phyloP scores from a whole-genome alignment of 1,140 invertebrate species.

The Pteromalus puparum region DNA sequence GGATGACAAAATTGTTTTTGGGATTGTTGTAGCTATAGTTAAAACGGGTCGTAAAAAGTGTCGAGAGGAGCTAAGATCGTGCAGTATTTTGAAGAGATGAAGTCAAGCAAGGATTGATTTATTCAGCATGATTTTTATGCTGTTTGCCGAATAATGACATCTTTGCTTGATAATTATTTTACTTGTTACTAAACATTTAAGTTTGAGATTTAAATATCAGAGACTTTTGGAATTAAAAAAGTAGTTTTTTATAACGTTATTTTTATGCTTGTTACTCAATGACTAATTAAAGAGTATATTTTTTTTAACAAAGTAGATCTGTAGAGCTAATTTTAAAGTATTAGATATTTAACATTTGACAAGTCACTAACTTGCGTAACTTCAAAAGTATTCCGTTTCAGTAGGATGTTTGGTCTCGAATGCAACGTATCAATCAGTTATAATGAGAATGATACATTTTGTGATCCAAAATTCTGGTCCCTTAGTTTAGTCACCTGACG shows the following conservation, averaged over 20 bases:
- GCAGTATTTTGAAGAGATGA: background rate
- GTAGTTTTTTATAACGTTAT: background rate
- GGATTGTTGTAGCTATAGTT: background rate
- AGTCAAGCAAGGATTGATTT: background rate
- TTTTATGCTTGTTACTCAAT: constrained; percentile 6
- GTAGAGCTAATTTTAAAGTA: background rate
- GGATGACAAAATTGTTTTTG: constrained; percentile 6
- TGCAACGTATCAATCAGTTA: background rate
- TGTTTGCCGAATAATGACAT: background rate
- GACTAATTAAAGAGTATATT: background rate
- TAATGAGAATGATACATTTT: constrained; percentile 7
- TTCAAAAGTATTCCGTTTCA: background rate
- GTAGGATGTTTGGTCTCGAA: background rate
- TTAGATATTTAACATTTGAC: background rate
- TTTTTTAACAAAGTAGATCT: constrained; percentile 9
- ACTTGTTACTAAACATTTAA: background rate
- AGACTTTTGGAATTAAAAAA: background rate
- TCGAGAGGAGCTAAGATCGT: background rate
- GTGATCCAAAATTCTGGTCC: constrained; percentile 25
- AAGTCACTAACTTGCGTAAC: constrained; percentile 10
- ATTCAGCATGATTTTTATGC: too few species aligned
- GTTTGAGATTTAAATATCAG: background rate
- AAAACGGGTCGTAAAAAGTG: background rate
- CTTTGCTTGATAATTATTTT: background rate
- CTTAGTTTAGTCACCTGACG: background rate